phyloP scores from a whole-genome alignment of 2,888 invertebrate genomes.

The Therioaphis trifolii region DNA sequence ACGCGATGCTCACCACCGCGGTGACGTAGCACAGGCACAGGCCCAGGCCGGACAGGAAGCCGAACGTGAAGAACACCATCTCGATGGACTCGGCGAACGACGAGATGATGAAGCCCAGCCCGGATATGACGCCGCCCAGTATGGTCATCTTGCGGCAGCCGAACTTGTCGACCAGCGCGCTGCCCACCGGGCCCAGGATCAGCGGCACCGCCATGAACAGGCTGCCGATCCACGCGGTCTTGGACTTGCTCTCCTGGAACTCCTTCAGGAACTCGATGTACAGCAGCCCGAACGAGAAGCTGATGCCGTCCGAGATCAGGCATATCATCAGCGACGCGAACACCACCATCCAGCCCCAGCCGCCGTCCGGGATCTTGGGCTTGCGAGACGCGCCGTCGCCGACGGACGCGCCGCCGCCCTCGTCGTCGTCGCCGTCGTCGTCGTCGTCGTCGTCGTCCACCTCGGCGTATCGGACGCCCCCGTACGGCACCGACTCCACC shows the following conservation, averaged over 20 bases:
- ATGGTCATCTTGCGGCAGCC: conserved; percentile 85
- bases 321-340: conserved; percentile 86
- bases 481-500: conserved; percentile 47
- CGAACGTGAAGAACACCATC: conserved; percentile 86
- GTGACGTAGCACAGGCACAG: conserved; percentile 88
- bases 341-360: conserved; percentile 92
- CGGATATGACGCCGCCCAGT: conserved; percentile 79
- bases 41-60: conserved; percentile 85
- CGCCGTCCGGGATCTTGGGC: conserved; percentile 81
- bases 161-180: conserved; percentile 85
- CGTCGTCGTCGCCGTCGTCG: conserved; percentile 49
- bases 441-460: conserved; percentile 49
- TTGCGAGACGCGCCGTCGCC: conserved; percentile 79
- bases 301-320: conserved; percentile 91
- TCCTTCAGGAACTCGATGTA: conserved; percentile 85
- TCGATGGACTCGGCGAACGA: conserved; percentile 79
- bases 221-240: conserved; percentile 91
- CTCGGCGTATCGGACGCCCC: conserved; percentile 18
- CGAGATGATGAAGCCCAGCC: conserved; percentile 81
- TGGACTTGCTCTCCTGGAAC: conserved; percentile 84
- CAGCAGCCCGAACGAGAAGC: conserved; percentile 91
- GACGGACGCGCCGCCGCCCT: conserved; percentile 71
- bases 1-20: conserved; percentile 90
- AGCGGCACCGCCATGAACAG: conserved; percentile 90
- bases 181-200: conserved; percentile 84